A percentile compares a stretch with the other conserved stretches of the same genome.
Evolutionary conservation across 2,797 vertebrate species (phyloP).

Genomic region (Chanos chanos): DNA sequence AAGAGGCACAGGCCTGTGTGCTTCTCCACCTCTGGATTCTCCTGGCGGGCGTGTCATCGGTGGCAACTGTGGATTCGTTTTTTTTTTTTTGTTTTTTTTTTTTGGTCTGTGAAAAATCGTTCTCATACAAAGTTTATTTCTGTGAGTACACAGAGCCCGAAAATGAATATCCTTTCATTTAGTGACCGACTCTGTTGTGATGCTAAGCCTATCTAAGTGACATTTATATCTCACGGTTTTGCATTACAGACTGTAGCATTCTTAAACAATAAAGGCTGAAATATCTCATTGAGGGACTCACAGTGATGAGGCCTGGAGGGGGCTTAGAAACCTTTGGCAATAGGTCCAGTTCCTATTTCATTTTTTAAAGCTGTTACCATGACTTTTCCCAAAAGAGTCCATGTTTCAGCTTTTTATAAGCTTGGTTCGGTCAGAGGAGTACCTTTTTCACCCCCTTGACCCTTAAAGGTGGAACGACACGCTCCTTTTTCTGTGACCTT

Average conservation of each 20-base stretch:
- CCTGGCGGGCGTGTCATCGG: neutral
- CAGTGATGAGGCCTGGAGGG: too few relatives aligned
- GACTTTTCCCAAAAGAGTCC: neutral
- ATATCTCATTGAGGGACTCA: too few relatives aligned
- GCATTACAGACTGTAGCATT: too few relatives aligned
- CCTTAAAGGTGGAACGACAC: conserved; percentile 42
- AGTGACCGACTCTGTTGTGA: neutral
- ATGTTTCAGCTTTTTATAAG: neutral
- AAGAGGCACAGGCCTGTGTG: conserved; percentile 42
- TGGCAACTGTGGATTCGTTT: neutral
- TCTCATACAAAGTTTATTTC: too few relatives aligned
- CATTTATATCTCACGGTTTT: too few relatives aligned
- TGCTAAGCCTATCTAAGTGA: too few relatives aligned
- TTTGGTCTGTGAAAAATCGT: neutral
- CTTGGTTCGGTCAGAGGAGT: conserved; percentile 13
- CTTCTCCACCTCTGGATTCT: conserved; percentile 26
- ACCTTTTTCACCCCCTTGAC: conserved; percentile 27
- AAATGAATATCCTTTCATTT: conserved; percentile 6
- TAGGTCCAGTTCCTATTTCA: neutral
- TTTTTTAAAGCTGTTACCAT: conserved; percentile 19
- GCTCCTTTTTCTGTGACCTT: conserved; percentile 12
- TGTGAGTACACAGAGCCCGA: neutral
- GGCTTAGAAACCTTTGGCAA: too few relatives aligned
- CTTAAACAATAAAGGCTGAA: too few relatives aligned
- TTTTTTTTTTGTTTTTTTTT: neutral